Base-by-base conservation (phyloP, 1,140 invertebrate species). In the Tigriopus japonicus region DNA sequence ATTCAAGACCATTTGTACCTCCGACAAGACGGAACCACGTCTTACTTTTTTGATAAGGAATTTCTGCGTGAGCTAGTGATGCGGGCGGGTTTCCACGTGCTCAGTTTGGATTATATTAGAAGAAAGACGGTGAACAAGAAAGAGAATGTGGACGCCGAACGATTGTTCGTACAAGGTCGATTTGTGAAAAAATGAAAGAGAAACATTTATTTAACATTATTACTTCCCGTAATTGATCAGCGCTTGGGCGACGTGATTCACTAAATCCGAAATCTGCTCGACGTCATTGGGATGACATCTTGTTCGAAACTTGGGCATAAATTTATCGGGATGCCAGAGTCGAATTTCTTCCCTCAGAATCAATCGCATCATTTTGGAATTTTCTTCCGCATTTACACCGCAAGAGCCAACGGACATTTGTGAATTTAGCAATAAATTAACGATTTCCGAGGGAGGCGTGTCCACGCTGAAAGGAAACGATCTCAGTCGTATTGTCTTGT, bases 1-100 rank as follows among this genome's bases (percentile, higher is more conserved):
- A 86, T 97, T 62, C 70, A 79, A 7, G 89, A 97, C 21, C 95
- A 97, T 72, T 86, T 96, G 65, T 99, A 98, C 70, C 85, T 90
- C 70, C 73, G 96, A 21, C 93, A 96, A 70, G 96, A 99, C 80
- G 94, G 94, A 2, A 99, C 96, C 0, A 81, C 85, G 85, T 87
- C 80, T 62, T 91, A 87, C 68, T 91, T 86, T 67, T 91, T 88
- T 68, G 78, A 81, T 0, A 70, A 76, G 13, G 80, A 85, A 59
- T 80, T 85, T 70, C 64, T 87, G 0, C 64, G 72, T 15, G 66
- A 76, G 5, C 67, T 92, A 15, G 82, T 84, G 66, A 66, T 68
- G 17, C 68, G 75, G 9, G 75, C 72, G 63, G 87, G 87, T 1
- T 92, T 90, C 71, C 70, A 80, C 65, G 72, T 80, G 0, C 54